These are phyloP conservation scores for Manis javanica DNA, from an alignment of 2,797 vertebrate species.

Conservation along the genomic window DNA sequence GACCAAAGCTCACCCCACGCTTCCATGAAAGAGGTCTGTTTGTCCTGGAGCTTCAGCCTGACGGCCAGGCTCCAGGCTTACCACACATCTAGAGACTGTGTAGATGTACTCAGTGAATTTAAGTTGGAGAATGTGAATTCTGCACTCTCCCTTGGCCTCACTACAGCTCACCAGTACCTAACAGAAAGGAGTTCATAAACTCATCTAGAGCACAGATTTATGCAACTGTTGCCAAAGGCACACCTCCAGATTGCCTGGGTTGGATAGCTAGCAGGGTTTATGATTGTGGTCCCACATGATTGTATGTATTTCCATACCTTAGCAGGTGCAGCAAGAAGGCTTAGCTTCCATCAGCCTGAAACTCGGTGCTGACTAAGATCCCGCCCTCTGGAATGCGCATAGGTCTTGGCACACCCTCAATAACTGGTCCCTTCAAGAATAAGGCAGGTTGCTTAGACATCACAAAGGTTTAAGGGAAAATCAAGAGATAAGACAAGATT, in stretches of 20 bases:
- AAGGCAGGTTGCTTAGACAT: too few species aligned
- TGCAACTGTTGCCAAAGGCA: background rate
- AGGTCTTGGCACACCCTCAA: too few species aligned
- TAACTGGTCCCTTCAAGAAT: too few species aligned
- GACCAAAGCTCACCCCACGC: background rate
- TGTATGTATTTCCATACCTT: background rate
- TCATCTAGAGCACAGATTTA: background rate
- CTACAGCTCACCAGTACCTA: background rate
- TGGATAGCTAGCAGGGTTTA: background rate
- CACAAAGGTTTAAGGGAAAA: too few species aligned
- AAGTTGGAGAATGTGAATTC: background rate
- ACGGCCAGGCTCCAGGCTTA: background rate
- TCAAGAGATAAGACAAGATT: too few species aligned
- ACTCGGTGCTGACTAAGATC: background rate
- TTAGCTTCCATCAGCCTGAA: background rate
- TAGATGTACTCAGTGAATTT: background rate
- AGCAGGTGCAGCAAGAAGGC: background rate
- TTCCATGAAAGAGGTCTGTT: background rate
- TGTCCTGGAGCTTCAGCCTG: background rate
- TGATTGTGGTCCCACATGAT: background rate
- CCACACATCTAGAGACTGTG: background rate
- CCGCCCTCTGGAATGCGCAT: background rate
- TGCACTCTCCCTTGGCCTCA: background rate
- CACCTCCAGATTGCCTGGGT: background rate
- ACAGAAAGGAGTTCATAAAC: background rate